Evolutionary conservation across 2,113 vertebrate genomes (phyloP), one percentile per base, ranked within the genome.

Genomic region (Bufo gargarizans): DNA sequence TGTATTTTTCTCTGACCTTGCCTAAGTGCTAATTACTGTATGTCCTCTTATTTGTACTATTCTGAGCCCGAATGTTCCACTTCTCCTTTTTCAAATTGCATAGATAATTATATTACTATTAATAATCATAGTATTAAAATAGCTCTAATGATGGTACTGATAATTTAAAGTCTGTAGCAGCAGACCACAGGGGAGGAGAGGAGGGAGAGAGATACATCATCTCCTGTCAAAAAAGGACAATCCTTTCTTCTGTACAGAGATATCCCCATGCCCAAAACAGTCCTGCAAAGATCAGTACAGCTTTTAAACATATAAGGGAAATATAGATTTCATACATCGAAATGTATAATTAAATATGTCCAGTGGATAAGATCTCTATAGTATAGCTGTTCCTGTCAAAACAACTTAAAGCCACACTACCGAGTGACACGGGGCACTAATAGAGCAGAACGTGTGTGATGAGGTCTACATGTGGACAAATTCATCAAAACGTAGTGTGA

Each of bases 41-140:
- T 76, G 72, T 50, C 72, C 47, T 49, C 72, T 20, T 0, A 17
- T 76, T 50, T 11, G 47, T 49, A 50, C 45, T 13, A 10, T 76
- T 14, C 71, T 47, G 33, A 33, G 33, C 33, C 33, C 33, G 71
- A 47, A 17, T 47, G 47, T 11, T 50, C 14, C 17, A 50, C 45
- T 50, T 76, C 20, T 19, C 47, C 17, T 74, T 74, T 49, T 76
- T 22, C 50, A 10, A 50, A 20, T 19, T 76, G 49, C 2, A 19
- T 50, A 7, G 72, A 76, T 76, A 76, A 76, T 49, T 50, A 50
- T 49, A 76, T 76, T 76, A 76, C 47, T 76, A 76, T 76, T 50
- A 74, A 74, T 74, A 74, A 74, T 76, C 17, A 49, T 20, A 47
- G 47, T 50, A 9, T 76, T 49, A 50, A 74, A 20, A 50, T 76